Evolutionary conservation across 2,113 vertebrate species (phyloP).

Genomic region (Boulengeromyrus knoepffleri): DNA sequence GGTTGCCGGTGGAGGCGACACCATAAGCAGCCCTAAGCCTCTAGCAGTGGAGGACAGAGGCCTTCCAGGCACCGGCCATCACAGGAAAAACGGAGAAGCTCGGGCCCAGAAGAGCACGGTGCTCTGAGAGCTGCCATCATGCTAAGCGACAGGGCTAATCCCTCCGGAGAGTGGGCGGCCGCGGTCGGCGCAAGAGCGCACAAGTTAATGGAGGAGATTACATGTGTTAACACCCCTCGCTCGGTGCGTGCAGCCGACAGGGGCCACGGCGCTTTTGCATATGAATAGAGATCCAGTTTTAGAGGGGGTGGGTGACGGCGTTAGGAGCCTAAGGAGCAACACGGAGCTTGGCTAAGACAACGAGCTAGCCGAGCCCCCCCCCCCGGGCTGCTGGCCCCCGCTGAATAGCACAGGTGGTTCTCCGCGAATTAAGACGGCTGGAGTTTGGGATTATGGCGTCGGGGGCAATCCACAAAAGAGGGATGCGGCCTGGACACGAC

Average conservation of each 20-base stretch:
- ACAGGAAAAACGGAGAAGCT: conserved; percentile 12
- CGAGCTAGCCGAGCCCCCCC: not conserved
- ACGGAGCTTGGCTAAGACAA: no score
- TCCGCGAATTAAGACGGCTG: not conserved
- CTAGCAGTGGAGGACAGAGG: not conserved
- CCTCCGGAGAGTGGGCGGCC: conserved; percentile 51
- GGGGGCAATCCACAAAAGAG: conserved; percentile 12
- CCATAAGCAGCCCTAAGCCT: not conserved
- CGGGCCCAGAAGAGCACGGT: conserved; percentile 31
- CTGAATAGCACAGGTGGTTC: not conserved
- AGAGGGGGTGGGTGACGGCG: not conserved
- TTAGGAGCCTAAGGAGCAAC: not conserved
- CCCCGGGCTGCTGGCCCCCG: not conserved
- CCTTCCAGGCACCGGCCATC: not conserved
- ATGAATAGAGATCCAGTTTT: conserved; percentile 58
- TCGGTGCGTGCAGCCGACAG: conserved; percentile 50
- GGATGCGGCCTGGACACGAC: not conserved
- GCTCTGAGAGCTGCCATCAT: conserved; percentile 44
- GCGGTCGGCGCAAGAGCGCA: conserved; percentile 44
- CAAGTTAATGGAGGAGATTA: conserved; percentile 63
- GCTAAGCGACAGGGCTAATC: conserved; percentile 55
- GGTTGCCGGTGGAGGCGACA: not conserved
- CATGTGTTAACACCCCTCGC: conserved; percentile 63
- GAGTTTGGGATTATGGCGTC: not conserved
- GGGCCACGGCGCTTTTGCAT: conserved; percentile 56